phyloP scores from a whole-genome alignment of 1,140 invertebrate species.

The Anastrepha ludens region DNA sequence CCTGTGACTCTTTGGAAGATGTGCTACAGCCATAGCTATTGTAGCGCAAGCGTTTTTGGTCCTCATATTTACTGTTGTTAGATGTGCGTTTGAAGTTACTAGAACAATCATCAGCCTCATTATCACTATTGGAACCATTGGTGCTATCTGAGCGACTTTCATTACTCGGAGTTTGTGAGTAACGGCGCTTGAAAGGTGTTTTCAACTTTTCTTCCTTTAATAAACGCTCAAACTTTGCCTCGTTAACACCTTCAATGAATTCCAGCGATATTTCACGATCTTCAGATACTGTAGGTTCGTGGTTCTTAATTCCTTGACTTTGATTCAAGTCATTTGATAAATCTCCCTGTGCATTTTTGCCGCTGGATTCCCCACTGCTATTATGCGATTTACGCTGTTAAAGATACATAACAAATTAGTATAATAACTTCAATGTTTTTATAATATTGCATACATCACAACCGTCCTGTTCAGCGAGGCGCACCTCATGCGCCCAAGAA shows the following conservation, averaged over 20 bases:
- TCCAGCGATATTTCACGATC: conserved; percentile 67
- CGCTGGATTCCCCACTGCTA: background rate
- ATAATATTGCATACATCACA: background rate
- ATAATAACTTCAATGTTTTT: background rate
- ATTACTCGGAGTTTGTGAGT: conserved; percentile 66
- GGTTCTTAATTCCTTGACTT: background rate
- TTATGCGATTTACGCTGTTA: background rate
- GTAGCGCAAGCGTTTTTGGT: conserved; percentile 66
- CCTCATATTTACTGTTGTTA: conserved; percentile 59
- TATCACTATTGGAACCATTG: conserved; percentile 60
- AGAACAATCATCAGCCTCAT: background rate
- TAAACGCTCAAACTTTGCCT: conserved; percentile 70
- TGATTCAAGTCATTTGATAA: background rate
- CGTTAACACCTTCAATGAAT: conserved; percentile 69
- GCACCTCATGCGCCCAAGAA: conserved; percentile 10
- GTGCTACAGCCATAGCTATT: conserved; percentile 67
- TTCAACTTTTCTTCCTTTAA: conserved; percentile 73
- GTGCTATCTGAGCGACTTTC: conserved; percentile 68
- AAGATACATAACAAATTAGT: background rate
- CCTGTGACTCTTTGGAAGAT: conserved; percentile 70
- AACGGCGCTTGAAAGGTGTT: conserved; percentile 71
- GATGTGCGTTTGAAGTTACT: background rate
- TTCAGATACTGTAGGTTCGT: background rate
- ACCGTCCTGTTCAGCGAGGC: background rate
- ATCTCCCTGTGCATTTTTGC: background rate